Evolutionary conservation across 2,797 vertebrate genomes (phyloP), one percentile per base, ranked within the genome.

Genomic region (Melanotaenia nigrans): DNA sequence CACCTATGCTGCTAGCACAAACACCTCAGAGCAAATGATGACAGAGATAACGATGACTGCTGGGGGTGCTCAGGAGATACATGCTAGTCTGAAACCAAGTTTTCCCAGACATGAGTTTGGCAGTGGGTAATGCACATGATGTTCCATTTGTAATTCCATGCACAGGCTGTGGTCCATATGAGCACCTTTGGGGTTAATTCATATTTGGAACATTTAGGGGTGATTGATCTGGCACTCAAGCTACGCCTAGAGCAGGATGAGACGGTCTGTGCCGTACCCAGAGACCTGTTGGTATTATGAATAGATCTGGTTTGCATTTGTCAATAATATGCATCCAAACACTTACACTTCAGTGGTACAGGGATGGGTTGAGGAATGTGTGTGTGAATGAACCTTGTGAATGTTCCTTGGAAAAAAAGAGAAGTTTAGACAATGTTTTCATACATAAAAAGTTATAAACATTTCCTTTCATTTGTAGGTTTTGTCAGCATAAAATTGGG

Each of bases 201-300:
- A 85, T 89, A 90, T 93, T 90, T 89, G 69, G 78, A 82, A 82
- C 89, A 88, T 93, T 93, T 90, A 90, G 82, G 62, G 73, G 69
- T 82, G 90, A 94, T 93, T 90, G 90, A 94, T 93, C 87, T 59
- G 71, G 73, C 67, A 66, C 85, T 86, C 79, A 56, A 75, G 80
- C 62, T 61, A 33, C 6, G 77, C 87, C 84, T 57, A 73, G 73
- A 77, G 76, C 72, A 60, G 66, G 71, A 80, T 49, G 63, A 68
- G 73, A 67, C 81, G 20, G 25, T 82, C 63, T 81, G 77, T 53
- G 75, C 73, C 35, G 73, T 72, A 59, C 68, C 71, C 68, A 22
- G 71, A 82, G 82, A 82, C 73, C 72, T 73, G 77, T 82, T 86
- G 79, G 76, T 77, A 85, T 91, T 89, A 85, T 91, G 89, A 90